Percentiles rank a stretch among this genome's conserved stretches.
Evolutionary conservation across 2,797 vertebrate species (phyloP).

Genomic region (Psittacula derbiana): DNA sequence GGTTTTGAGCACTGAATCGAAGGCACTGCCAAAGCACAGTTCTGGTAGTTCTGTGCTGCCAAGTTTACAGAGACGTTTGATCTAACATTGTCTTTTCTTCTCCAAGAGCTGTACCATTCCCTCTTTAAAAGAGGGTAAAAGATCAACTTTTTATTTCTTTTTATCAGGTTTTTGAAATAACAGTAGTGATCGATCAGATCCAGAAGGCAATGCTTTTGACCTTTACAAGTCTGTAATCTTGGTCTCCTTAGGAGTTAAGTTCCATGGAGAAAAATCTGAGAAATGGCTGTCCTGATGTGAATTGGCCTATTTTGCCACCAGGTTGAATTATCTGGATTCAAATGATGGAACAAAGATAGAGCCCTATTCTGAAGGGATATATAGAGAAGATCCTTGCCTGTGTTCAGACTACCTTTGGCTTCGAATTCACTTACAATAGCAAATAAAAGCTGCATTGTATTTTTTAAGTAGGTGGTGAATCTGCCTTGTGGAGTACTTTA

Average conservation of each 20-base stretch:
- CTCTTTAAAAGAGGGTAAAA: neutral
- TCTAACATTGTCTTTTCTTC: neutral
- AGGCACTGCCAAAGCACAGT: neutral
- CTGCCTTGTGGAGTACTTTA: neutral
- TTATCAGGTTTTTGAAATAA: neutral
- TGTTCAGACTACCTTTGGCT: neutral
- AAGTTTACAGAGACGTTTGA: neutral
- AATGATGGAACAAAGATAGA: neutral
- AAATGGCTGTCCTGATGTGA: neutral
- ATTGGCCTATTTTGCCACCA: constrained; percentile 11
- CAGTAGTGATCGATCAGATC: neutral
- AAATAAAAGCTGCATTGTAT: neutral
- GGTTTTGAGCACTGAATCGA: neutral
- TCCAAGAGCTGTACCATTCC: neutral
- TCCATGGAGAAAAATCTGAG: neutral
- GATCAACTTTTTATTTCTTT: neutral
- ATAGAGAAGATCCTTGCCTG: neutral
- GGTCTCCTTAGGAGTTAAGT: neutral
- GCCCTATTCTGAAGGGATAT: neutral
- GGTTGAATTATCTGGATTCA: neutral
- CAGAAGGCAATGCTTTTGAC: constrained; percentile 3
- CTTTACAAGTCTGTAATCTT: neutral
- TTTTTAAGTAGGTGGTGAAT: neutral
- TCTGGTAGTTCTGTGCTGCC: constrained; percentile 20
- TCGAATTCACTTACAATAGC: neutral